A percentile compares a stretch with the other conserved stretches of the same genome.
These are phyloP conservation scores for Agonopterix subpropinquella DNA, from an alignment of 2,888 invertebrate species.

Conservation along the genomic window DNA sequence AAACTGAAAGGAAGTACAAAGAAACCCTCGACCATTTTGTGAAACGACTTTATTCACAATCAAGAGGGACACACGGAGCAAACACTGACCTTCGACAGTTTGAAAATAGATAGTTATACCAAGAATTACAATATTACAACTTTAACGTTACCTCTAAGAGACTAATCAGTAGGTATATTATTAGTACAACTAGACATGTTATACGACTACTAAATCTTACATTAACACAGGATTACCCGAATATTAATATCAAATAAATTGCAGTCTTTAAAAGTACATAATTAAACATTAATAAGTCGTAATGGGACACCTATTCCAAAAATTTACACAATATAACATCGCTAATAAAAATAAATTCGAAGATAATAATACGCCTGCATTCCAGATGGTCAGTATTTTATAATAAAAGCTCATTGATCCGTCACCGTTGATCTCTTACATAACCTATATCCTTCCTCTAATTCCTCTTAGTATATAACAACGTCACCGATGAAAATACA, in stretches of 20 bases:
- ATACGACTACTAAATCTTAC: constrained; percentile 5
- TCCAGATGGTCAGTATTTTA: constrained; percentile 7
- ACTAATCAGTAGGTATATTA: no score
- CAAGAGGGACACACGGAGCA: constrained; percentile 31
- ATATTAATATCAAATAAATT: constrained; percentile 34
- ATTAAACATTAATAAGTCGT: constrained; percentile 17
- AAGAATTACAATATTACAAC: constrained; percentile 18
- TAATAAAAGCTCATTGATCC: no score
- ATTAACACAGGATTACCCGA: constrained; percentile 19
- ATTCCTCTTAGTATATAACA: no score
- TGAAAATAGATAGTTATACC: constrained; percentile 21
- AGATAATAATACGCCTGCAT: constrained; percentile 16
- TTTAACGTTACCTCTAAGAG: constrained; percentile 2
- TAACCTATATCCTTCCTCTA: no score
- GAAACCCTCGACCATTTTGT: constrained; percentile 3
- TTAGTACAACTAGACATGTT: no score
- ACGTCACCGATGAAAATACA: no score
- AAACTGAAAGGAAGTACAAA: no score
- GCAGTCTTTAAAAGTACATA: constrained; percentile 36
- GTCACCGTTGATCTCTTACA: no score
- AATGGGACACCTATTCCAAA: not conserved
- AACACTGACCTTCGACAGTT: constrained; percentile 35
- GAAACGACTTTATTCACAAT: constrained; percentile 33
- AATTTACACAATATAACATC: not conserved
- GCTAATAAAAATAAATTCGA: constrained; percentile 36